Evolutionary conservation across 1,140 invertebrate species (phyloP).

Genomic region (Phortica variegata): DNA sequence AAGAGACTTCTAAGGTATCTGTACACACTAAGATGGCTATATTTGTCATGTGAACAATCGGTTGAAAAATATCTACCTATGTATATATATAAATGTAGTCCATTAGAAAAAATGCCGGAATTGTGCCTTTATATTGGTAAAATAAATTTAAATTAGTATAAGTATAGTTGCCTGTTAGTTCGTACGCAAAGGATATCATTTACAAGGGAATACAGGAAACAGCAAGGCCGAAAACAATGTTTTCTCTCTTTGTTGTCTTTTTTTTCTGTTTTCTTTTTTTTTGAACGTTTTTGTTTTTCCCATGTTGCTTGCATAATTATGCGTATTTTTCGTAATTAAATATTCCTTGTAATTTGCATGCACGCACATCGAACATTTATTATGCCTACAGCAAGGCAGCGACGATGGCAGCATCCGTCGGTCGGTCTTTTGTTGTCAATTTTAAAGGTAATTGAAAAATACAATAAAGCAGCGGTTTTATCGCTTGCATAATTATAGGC

Average conservation of each 20-base stretch:
- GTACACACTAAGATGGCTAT: no score
- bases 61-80: not conserved
- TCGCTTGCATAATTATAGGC: slow-evolving; percentile 27
- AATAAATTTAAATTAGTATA: not conserved
- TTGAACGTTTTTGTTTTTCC: no score
- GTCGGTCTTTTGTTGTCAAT: slow-evolving; percentile 49
- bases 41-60: not conserved
- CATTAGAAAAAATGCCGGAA: not conserved
- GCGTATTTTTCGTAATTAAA: slow-evolving; percentile 53
- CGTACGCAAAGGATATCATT: not conserved
- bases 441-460: slow-evolving; percentile 54
- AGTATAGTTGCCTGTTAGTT: not conserved
- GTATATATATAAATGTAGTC: not conserved
- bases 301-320: slow-evolving; percentile 39
- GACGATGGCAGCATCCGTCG: no score
- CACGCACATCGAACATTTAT: slow-evolving; percentile 17
- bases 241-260: slow-evolving; percentile 1
- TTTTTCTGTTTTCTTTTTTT: no score
- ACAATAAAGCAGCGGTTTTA: slow-evolving; percentile 51
- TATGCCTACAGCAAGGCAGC: slow-evolving; percentile 15
- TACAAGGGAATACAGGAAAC: not conserved
- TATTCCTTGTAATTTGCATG: slow-evolving; percentile 53
- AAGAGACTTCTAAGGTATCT: no score
- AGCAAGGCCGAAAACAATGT: slow-evolving; percentile 5
- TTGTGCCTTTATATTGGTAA: not conserved